A percentile compares a stretch with the other conserved stretches of the same genome.
Conservation (phyloP, 1,140 invertebrate genomes). For the Sarcophaga bullata region DNA sequence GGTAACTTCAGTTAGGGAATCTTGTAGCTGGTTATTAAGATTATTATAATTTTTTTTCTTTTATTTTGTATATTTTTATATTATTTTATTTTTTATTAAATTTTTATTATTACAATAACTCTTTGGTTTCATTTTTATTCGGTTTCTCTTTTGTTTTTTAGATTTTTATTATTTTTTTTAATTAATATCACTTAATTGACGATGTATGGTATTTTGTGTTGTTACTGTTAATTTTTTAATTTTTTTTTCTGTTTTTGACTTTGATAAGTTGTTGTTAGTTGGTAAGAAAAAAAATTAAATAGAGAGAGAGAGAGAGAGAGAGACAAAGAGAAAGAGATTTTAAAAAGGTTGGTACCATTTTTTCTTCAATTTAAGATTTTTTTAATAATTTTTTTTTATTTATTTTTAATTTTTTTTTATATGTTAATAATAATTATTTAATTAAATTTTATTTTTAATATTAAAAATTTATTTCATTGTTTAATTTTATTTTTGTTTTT, state of each 20-base stretch:
- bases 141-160: not conserved
- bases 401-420: not conserved
- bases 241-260: constrained; percentile 31
- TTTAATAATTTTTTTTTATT: not conserved
- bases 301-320: not conserved
- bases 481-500: no score
- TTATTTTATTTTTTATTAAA: constrained; percentile 6
- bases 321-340: not conserved
- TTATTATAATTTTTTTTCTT: not conserved
- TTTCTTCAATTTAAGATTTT: constrained; percentile 13
- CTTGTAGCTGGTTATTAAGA: not conserved
- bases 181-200: constrained; percentile 66
- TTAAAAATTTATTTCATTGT: no score
- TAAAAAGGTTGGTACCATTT: constrained; percentile 27
- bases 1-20: not conserved
- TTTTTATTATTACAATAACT: not conserved
- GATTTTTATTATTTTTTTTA: constrained; percentile 34
- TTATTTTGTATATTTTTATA: constrained; percentile 12
- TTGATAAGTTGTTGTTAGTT: not conserved
- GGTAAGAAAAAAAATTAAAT: not conserved
- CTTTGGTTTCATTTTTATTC: not conserved
- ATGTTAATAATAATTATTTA: no score
- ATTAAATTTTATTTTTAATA: no score
- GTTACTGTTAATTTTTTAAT: constrained; percentile 51
- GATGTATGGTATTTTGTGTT: constrained; percentile 62